Conservation (phyloP, 2,113 vertebrate genomes). For the Alectura lathami region DNA sequence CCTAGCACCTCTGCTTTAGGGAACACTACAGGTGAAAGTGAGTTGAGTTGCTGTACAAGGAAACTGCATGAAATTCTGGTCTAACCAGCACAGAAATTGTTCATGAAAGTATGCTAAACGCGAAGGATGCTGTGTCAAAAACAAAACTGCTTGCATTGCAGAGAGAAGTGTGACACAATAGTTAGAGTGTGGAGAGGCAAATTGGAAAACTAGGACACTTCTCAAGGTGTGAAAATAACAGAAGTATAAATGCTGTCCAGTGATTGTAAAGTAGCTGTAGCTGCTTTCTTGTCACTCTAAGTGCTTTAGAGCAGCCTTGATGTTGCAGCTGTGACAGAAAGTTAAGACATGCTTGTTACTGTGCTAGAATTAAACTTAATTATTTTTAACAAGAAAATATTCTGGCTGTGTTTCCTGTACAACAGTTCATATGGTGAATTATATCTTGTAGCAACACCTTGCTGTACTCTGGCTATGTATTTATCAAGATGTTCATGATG, state of each 20-base stretch:
- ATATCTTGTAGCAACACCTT: not conserved
- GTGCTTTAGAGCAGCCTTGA: slow-evolving; percentile 1
- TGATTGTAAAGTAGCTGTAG: not conserved
- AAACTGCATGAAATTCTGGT: not conserved
- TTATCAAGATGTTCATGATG: not conserved
- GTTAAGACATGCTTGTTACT: not conserved
- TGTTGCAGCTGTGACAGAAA: not conserved
- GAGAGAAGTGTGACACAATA: not conserved
- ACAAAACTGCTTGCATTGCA: not conserved
- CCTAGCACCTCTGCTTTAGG: not conserved
- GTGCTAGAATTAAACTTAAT: not conserved
- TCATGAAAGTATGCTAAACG: not conserved
- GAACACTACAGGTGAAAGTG: not conserved
- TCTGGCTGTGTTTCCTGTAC: not conserved
- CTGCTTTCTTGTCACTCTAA: slow-evolving; percentile 9
- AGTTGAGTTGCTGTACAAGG: not conserved
- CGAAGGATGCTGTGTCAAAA: not conserved
- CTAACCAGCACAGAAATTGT: not conserved
- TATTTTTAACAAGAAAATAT: not conserved
- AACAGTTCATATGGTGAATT: not conserved
- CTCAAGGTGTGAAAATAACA: not conserved
- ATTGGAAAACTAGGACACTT: not conserved
- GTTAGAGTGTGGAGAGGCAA: not conserved
- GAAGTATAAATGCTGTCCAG: not conserved
- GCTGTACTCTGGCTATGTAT: not conserved